phyloP scores from a whole-genome alignment of 2,888 invertebrate species.

The Yponomeuta plumbellus region DNA sequence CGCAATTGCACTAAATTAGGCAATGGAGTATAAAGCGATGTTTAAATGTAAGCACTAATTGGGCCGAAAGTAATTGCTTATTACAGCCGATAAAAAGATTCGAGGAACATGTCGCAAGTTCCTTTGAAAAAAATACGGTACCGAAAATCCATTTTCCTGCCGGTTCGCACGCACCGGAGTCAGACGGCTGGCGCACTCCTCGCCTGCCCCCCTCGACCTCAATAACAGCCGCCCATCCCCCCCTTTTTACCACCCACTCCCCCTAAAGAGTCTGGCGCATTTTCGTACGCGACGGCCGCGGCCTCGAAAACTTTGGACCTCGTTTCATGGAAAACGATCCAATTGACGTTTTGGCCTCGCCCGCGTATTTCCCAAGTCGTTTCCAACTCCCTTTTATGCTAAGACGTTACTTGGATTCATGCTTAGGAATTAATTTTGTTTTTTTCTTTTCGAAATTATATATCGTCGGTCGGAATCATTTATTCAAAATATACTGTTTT shows the following conservation, averaged over 20 bases:
- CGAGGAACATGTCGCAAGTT: neutral
- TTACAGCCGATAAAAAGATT: neutral
- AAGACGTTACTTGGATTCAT: neutral
- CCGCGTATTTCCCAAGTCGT: neutral
- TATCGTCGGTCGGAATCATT: too few relatives aligned
- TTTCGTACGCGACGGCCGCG: constrained; percentile 51
- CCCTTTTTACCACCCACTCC: constrained; percentile 29
- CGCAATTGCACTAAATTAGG: too few relatives aligned
- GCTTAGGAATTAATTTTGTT: neutral
- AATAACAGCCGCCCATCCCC: constrained; percentile 16
- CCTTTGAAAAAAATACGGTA: constrained; percentile 19
- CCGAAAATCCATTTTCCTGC: constrained; percentile 24
- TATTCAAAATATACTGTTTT: too few relatives aligned
- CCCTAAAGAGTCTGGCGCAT: constrained; percentile 51
- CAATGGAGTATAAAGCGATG: too few relatives aligned
- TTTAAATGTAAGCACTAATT: neutral
- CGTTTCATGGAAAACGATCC: constrained; percentile 15
- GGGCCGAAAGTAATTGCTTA: neutral
- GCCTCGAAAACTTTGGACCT: constrained; percentile 58
- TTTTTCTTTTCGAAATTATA: neutral
- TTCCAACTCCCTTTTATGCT: neutral
- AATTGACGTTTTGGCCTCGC: constrained; percentile 12
- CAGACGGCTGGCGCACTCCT: constrained; percentile 25
- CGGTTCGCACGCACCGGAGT: constrained; percentile 33
- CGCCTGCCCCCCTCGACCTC: constrained; percentile 20